Evolutionary conservation across 2,113 vertebrate genomes (phyloP), one percentile per base, ranked within the genome.

Genomic region (Anhinga rufa): DNA sequence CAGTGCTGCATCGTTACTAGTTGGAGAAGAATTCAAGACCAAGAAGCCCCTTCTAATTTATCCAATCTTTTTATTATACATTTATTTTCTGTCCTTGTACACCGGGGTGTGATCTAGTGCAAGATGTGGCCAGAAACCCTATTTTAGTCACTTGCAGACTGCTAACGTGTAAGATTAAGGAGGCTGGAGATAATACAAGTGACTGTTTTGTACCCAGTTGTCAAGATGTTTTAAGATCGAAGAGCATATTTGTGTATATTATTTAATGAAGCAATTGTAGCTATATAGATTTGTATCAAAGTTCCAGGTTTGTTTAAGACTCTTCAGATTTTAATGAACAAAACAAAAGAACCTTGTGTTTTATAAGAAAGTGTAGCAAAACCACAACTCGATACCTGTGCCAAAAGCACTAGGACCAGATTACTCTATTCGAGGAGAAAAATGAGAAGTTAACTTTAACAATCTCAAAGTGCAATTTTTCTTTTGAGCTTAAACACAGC

Each of bases 31-130:
- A 98, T 99, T 99, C 97, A 99, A 99, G 98, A 99, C 99, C 11
- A 99, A 99, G 99, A 99, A 99, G 97, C 99, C 99, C 85, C 99
- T 99, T 48, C 99, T 99, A 98, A 99, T 99, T 97, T 99, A 99
- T 97, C 99, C 99, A 77, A 99, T 99, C 97, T 99, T 99, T 97
- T 99, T 99, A 98, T 98, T 99, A 98, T 99, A 99, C 97, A 99
- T 99, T 97, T 99, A 99, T 98, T 99, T 99, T 98, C 98, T 99
- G 97, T 99, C 99, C 70, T 98, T 99, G 89, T 99, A 99, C 97
- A 99, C 99, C 66, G 99, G 99, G n/a, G 99, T 99, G 97, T 99
- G 98, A 99, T 88, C 77, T 88, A 92, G 69, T 95, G 77, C 78
- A 93, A 97, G 94, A 96, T 93, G 92, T 95, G 92, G 94, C 72